Evolutionary conservation across 2,113 vertebrate genomes (phyloP).

Genomic region (Pampusana beccarii): DNA sequence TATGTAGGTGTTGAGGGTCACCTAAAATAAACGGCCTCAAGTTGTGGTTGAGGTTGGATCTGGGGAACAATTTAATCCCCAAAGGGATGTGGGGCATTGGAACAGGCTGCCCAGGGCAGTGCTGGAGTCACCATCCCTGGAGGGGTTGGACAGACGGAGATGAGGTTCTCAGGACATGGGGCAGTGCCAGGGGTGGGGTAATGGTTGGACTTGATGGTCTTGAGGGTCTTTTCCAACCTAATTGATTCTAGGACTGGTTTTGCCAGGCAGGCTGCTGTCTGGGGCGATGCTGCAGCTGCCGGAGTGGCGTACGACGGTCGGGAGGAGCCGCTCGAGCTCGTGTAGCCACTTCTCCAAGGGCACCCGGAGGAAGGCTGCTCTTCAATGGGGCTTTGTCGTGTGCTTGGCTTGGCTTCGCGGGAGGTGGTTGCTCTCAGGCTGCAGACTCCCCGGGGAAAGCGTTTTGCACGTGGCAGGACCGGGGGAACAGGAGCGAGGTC

Average conservation of each 20-base stretch:
- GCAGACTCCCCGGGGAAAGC: neutral
- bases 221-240: no score
- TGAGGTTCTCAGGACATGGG: no score
- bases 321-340: neutral
- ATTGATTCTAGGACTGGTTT: fast-evolving
- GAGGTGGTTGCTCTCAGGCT: neutral
- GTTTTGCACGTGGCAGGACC: fast-evolving
- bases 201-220: no score
- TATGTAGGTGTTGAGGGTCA: neutral
- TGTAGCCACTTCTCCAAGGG: neutral
- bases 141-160: no score
- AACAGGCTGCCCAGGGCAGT: no score
- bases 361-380: neutral
- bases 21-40: neutral
- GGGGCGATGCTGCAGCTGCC: neutral
- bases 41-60: no score
- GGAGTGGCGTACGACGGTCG: fast-evolving
- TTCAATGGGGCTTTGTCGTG: neutral
- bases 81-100: no score
- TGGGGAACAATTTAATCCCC: no score
- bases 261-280: neutral
- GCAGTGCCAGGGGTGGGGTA: no score
- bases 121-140: no score
- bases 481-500: fast-evolving
- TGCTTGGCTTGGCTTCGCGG: neutral